Conservation (phyloP, 2,888 invertebrate species). For the Alloplasta piceator region DNA sequence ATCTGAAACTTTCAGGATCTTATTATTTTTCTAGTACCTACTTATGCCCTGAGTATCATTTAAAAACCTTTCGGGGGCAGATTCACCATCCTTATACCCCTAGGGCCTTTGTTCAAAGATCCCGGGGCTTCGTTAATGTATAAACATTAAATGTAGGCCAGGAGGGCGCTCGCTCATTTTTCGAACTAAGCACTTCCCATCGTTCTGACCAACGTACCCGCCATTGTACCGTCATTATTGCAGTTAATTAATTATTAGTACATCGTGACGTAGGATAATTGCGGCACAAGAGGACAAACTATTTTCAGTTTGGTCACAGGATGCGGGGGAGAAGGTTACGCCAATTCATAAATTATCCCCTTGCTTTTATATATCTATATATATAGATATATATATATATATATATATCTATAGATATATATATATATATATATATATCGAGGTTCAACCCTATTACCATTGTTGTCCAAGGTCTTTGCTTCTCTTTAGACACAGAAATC, state of each 20-base stretch:
- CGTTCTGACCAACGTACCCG: slow-evolving; percentile 65
- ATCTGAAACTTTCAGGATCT: no score
- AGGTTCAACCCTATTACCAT: slow-evolving; percentile 73
- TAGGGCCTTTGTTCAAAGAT: slow-evolving; percentile 31
- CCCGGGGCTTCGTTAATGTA: slow-evolving; percentile 62
- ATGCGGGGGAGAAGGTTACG: slow-evolving; percentile 80
- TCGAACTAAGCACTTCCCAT: slow-evolving; percentile 80
- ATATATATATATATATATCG: slow-evolving; percentile 65
- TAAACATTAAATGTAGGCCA: slow-evolving; percentile 80
- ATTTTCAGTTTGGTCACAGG: slow-evolving; percentile 74
- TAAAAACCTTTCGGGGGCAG: no score
- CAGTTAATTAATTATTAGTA: slow-evolving; percentile 82
- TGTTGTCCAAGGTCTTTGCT: slow-evolving; percentile 77
- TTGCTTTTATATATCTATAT: slow-evolving; percentile 15
- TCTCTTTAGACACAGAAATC: slow-evolving; percentile 50
- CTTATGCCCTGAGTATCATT: no score
- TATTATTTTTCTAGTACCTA: no score
- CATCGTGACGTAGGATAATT: slow-evolving; percentile 79
- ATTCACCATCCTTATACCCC: no score
- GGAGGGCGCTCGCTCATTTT: slow-evolving; percentile 77
- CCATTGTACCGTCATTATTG: slow-evolving; percentile 82
- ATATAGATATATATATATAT: slow-evolving; percentile 66
- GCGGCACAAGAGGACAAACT: slow-evolving; percentile 78
- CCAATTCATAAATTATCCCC: slow-evolving; percentile 76
- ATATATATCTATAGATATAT: slow-evolving; percentile 61